Evolutionary conservation across 2,888 invertebrate species (phyloP), one percentile per base, ranked within the genome.

Genomic region (Diarsia mendica): DNA sequence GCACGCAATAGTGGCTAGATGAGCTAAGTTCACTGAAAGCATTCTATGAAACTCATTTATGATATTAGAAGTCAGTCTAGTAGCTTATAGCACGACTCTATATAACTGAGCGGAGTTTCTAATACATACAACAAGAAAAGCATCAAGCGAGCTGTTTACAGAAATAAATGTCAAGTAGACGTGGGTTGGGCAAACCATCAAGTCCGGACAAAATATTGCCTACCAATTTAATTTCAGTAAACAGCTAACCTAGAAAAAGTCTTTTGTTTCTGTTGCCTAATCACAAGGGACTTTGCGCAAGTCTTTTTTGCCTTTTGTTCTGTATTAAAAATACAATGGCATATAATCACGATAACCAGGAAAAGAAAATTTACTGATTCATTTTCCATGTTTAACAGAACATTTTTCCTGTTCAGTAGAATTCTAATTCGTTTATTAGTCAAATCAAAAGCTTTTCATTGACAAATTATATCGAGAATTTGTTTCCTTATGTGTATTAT

Each of bases 291-390:
- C n/a, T 60, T n/a, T n/a, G 33, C 5, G 10, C 39, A 46, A 53
- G 8, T 67, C 5, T 39, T 70, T 46, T 18, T 46, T 60, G 20
- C 23, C 9, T 46, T 51, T 67, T 63, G 20, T 69, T 77, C 3
- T 44, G 20, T 58, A 33, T 68, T 39, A n/a, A 28, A 77, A 66
- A 11, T 39, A 49, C 13, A 75, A 51, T 18, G 20, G 6, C 23
- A n/a, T 13, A 15, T 23, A 46, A 23, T 39, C 2, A 15, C 13
- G 18, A 28, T 20, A 60, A 39, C 3, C 33, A 39, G 51, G 23
- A 33, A 67, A 53, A 33, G 5, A 33, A 76, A 60, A 48, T n/a
- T 66, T 39, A 75, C 76, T 60, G 8, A 75, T 46, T 33, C 1
- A 23, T 67, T 76, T 55, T 51, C 3, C 23, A 3, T 23, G 49